Base-by-base conservation (phyloP, 1,140 invertebrate species). In the Anadara kagoshimensis region DNA sequence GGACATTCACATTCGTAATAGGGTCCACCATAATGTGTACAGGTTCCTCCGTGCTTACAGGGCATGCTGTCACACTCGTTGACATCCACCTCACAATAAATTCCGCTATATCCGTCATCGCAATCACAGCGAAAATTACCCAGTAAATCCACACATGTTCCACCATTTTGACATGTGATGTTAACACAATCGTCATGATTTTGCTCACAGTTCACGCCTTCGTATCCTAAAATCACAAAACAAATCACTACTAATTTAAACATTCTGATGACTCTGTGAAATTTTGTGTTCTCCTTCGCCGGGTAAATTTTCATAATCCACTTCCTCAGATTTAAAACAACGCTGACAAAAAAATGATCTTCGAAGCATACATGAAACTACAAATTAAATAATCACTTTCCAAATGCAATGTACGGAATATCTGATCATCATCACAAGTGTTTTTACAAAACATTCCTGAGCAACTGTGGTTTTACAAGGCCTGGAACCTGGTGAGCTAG, bases 101-200 rank as follows among this genome's bases (percentile, higher is more conserved):
- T 83, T 18, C 97, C 97, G 0, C 94, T 95, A 85, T 93, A 98
- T 0, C 97, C 97, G 81, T 94, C 94, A 0, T 94, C 93, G 89
- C 97, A 99, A 80, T 96, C 67, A 61, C 88, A 89, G 18, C 78
- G 74, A 70, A 88, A 89, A 20, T 72, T 68, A 65, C 85, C 65
- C 14, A 89, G 76, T 20, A 80, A 72, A 75, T 89, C 88, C 20
- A 84, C 58, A 71, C 88, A 89, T 4, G 86, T 86, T 20, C 85
- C 87, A 56, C 83, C 83, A 74, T 89, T 87, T 54, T 79, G 63
- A 79, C 88, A 89, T 1, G 56, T 73, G 70, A 88, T 78, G 10
- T 69, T 71, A 4, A 78, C 51, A 73, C 88, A 89, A 77, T 89
- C 88, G 72, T 89, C 83, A 43, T 87, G 82, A 69, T 89, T 89